phyloP scores from a whole-genome alignment of 2,113 vertebrate species.

The Elaphurus davidianus region DNA sequence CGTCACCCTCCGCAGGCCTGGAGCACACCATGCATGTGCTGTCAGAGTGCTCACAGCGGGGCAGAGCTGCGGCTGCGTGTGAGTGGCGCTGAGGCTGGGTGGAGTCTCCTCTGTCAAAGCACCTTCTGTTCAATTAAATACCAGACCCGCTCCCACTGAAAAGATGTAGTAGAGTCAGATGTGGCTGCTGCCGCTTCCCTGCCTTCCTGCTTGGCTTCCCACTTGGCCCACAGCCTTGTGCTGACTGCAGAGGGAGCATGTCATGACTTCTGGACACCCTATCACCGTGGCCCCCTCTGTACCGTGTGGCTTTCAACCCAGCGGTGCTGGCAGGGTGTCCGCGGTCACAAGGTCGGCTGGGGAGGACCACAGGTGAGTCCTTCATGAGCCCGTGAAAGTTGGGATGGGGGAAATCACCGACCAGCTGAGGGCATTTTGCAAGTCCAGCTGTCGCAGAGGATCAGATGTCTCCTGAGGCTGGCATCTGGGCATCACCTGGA shows the following conservation, averaged over 20 bases:
- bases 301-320: not conserved
- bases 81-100: not conserved
- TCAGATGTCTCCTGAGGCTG: accelerated
- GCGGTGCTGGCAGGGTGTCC: not conserved
- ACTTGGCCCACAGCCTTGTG: not conserved
- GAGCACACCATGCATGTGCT: slow-evolving; percentile 26
- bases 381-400: not conserved
- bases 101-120: slow-evolving; percentile 17
- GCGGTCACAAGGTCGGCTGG: not conserved
- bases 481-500: not conserved
- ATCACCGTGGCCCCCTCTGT: not conserved
- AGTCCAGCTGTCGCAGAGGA: not conserved
- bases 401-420: not conserved
- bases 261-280: not conserved
- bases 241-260: not conserved
- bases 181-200: not conserved
- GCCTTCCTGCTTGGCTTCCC: not conserved
- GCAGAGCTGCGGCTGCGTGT: not conserved
- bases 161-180: not conserved
- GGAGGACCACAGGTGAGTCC: not conserved
- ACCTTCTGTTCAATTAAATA: slow-evolving; percentile 21
- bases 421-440: not conserved
- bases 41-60: slow-evolving; percentile 9
- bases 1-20: slow-evolving; percentile 48
- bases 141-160: not conserved